Base-by-base conservation (phyloP, 2,113 vertebrate species). In the Corynorhinus townsendii region DNA sequence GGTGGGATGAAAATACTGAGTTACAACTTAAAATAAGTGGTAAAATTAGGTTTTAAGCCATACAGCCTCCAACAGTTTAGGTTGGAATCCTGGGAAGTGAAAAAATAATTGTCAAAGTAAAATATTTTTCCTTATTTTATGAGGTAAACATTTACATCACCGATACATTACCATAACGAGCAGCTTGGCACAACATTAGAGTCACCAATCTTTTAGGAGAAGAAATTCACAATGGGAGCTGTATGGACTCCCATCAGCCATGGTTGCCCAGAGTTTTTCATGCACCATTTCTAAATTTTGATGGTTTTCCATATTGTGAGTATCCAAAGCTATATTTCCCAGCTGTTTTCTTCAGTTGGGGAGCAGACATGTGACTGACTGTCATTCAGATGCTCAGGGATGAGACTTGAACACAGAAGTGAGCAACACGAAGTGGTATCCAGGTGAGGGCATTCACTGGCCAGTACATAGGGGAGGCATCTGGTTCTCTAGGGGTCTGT, bases 61-160 rank as follows among this genome's bases (percentile, higher is more conserved):
- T 40, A n/a, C 4, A 89, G 71, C 77, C 64, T 24, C 71, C 83
- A 30, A 26, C 28, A 80, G 24, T 6, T 86, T 73, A 86, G 35
- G 3, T 49, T 68, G 33, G 33, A 89, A 68, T 93, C 20, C 35
- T 84, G 49, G 40, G 72, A 90, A 49, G 68, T 72, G 90, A 96
- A 62, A 71, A 92, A 92, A 90, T 72, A 86, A 90, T 38, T 24
- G 20, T 59, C 49, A 80, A 89, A 91, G n/a, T 85, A 71, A 90
- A 88, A 52, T 72, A 56, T 72, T 91, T 93, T 30, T 17, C 19
- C 49, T 64, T 80, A 59, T 4, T 76, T 82, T 80, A 40, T 62
- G 17, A 81, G 30, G 82, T 92, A 83, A 80, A 54, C 22, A 77
- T 69, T 59, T 72, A 45, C 0, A 11, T 52, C 20, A 54, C 49